Evolutionary conservation across 2,888 invertebrate species (phyloP), one percentile per base, ranked within the genome.

Genomic region (Darwinula stevensoni): DNA sequence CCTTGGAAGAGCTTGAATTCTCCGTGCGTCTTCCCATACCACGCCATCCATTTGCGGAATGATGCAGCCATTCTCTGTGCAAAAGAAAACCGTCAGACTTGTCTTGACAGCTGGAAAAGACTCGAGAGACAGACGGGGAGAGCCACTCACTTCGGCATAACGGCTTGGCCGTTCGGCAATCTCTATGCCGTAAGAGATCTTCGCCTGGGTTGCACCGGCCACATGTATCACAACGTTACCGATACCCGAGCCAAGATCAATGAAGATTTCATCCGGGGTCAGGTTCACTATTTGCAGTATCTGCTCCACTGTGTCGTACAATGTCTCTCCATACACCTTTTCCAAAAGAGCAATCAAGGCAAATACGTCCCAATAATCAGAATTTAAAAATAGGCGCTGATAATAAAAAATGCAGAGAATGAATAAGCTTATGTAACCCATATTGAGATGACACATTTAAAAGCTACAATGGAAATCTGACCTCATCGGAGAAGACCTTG

Each of bases 151-250:
- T 61, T 75, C 70, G 16, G 94, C 88, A 60, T 88, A 94, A 50
- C 64, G 66, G 35, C 86, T 78, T 36, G 97, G 97, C 41, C 84
- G 78, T 45, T 91, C 86, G 6, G 94, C 91, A 51, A 84, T 75
- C 56, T 99, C 97, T 35, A 99, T 76, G 30, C 97, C 97, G 43
- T 84, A 63, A 48, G 86, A 88, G 40, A 75, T 65, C 52, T 80
- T 78, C 48, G 86, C 78, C 11, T 70, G 67, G 30, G 84, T 82
- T 30, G 80, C 74, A 18, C 91, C 94, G 36, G 97, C 94, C 69
- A 97, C 80, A 57, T 97, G 94, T 36, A 94, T 57, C 34, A 97
- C 94, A 36, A 97, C 88, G 56, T 97, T 94, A 17, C 97, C 97
- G 39, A 97, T 94, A 35, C 94, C 88, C 39, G 88, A 91, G 33